phyloP scores from a whole-genome alignment of 2,113 vertebrate genomes.

The Craseonycteris thonglongyai region DNA sequence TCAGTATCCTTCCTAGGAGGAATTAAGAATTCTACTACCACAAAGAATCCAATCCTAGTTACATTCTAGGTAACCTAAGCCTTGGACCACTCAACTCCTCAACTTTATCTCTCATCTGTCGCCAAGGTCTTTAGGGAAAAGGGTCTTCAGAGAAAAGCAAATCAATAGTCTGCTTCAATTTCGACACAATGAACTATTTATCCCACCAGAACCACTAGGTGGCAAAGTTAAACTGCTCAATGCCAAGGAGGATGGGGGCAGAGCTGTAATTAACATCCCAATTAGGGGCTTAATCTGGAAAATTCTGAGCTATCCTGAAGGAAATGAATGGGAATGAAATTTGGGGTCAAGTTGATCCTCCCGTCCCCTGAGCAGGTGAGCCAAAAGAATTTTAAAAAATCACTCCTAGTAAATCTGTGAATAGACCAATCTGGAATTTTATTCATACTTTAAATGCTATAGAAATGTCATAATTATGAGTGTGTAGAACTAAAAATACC shows the following conservation, averaged over 20 bases:
- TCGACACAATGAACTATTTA: constrained; percentile 51
- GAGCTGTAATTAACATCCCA: constrained; percentile 29
- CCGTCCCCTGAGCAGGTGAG: background rate
- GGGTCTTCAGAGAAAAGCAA: background rate
- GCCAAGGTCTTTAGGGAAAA: background rate
- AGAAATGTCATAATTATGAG: constrained; percentile 9
- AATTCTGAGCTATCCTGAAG: constrained; percentile 23
- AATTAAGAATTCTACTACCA: background rate
- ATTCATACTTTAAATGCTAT: constrained; percentile 31
- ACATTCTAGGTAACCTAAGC: background rate
- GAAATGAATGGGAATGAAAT: constrained; percentile 37
- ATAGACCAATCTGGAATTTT: constrained; percentile 23
- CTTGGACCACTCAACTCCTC: background rate
- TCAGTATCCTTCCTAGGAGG: background rate
- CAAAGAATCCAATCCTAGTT: background rate
- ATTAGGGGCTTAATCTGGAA: constrained; percentile 35
- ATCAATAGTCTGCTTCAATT: constrained; percentile 30
- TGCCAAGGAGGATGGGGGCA: background rate
- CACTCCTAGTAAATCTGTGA: constrained; percentile 20
- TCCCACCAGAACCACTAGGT: constrained; percentile 76
- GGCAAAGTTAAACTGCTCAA: constrained; percentile 76
- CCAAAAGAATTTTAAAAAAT: constrained; percentile 4
- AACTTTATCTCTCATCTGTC: background rate
- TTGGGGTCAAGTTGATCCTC: background rate
- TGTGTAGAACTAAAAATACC: background rate